Base-by-base conservation (phyloP, 2,888 invertebrate species). In the Tineola bisselliella region DNA sequence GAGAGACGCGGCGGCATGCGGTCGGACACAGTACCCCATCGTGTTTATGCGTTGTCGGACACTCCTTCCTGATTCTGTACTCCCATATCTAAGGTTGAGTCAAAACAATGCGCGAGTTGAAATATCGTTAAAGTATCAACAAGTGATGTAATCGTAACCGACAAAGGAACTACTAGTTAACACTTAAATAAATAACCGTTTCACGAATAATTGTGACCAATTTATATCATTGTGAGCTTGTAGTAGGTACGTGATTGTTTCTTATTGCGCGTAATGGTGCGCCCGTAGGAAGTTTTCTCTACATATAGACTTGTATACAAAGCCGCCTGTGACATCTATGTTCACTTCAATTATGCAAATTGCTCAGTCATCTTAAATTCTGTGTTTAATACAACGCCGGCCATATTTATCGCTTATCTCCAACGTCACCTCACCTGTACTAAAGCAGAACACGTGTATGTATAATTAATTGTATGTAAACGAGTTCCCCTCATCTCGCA, bases 1-100 rank as follows among this genome's bases (percentile, higher is more conserved):
- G 65, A 69, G 71, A 72, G 76, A 72, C 74, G 67, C 69, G 67
- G 64, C 65, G 74, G 73, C 75, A 70, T 18, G 52, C 62, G 56
- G 48, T 48, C 54, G 25, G n/a, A 5, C 33, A 30, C 58, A 58
- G 58, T 58, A 58, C 25, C 4, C 33, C 58, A 17, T 5, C 31
- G 58, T 58, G 58, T 58, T 58, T 58, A 58, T 33, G 15, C 58
- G 33, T 33, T 33, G 58, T 31, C n/a, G 11, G 33, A 33, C 58
- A 33, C 13, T 33, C 15, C 13, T 33, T 56, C 56, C 58, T 58
- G 33, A 6, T 25, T 56, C 19, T 56, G 18, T 8, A 48, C 48
- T 48, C 18, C 18, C 48, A 48, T 15, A 48, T 17, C 48, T 6
- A 17, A 48, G 48, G 48, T 13, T 5, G 48, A 48, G 48, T 6